phyloP scores from a whole-genome alignment of 2,113 vertebrate genomes.

The Myotis yumanensis region DNA sequence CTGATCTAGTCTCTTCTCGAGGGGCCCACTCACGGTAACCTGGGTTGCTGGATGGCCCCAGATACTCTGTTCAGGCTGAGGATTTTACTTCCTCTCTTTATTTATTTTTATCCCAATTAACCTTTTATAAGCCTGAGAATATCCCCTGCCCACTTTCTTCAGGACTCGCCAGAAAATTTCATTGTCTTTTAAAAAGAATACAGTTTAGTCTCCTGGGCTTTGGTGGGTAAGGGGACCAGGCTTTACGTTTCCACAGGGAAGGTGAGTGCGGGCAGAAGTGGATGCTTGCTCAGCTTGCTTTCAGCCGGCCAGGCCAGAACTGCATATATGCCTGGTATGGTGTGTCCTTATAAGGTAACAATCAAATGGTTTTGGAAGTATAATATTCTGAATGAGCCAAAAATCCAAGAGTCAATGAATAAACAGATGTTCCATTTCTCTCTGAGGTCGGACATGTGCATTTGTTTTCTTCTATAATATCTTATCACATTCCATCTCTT shows the following conservation, averaged over 20 bases:
- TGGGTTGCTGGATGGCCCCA: background rate
- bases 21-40: background rate
- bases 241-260: slow-evolving; percentile 33
- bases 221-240: slow-evolving; percentile 1
- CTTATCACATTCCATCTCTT: slow-evolving; percentile 7
- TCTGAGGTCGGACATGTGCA: background rate
- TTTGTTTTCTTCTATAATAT: slow-evolving; percentile 5
- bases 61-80: background rate
- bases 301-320: background rate
- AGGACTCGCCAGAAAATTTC: background rate
- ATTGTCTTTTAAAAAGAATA: background rate
- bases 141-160: background rate
- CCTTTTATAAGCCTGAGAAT: slow-evolving; percentile 17
- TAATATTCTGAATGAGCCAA: background rate
- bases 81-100: background rate
- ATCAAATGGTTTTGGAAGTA: background rate
- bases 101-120: slow-evolving; percentile 33
- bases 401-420: background rate
- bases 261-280: background rate
- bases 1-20: background rate
- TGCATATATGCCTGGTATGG: background rate
- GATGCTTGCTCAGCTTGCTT: background rate
- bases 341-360: background rate
- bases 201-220: background rate
- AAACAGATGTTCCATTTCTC: background rate